phyloP scores from a whole-genome alignment of 2,797 vertebrate genomes.

The Mormyrops boulengeri region DNA sequence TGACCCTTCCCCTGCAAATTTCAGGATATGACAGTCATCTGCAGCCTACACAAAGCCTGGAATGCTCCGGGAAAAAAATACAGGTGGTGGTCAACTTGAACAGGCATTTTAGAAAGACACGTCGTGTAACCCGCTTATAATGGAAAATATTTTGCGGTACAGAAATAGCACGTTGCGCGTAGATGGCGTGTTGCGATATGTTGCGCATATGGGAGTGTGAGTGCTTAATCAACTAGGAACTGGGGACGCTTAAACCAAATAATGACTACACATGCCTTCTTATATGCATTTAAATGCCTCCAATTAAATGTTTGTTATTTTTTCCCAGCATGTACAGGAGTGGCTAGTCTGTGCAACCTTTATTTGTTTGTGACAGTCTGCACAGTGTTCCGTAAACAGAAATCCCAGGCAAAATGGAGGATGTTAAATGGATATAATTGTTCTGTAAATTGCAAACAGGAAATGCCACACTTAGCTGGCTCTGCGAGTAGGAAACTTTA shows the following conservation, averaged over 20 bases:
- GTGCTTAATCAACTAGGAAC: not conserved
- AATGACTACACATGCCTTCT: not conserved
- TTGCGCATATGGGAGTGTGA: not conserved
- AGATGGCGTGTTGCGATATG: not conserved
- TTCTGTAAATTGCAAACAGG: slow-evolving; percentile 33
- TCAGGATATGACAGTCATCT: not conserved
- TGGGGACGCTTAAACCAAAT: not conserved
- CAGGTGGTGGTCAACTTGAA: not conserved
- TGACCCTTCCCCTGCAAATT: not conserved
- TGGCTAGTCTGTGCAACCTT: not conserved
- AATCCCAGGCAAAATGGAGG: not conserved
- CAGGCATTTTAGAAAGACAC: not conserved
- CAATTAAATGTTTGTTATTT: not conserved
- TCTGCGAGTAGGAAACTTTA: slow-evolving; percentile 60
- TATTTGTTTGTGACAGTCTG: not conserved
- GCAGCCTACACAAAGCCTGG: not conserved
- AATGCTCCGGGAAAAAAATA: not conserved
- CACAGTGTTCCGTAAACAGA: not conserved
- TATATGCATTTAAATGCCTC: not conserved
- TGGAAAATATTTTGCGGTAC: not conserved
- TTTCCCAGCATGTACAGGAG: not conserved
- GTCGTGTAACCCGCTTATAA: not conserved
- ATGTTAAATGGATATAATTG: not conserved
- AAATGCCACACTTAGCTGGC: slow-evolving; percentile 56
- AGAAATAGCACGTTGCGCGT: not conserved